Evolutionary conservation across 1,140 invertebrate genomes (phyloP).

Genomic region (Apis laboriosa): DNA sequence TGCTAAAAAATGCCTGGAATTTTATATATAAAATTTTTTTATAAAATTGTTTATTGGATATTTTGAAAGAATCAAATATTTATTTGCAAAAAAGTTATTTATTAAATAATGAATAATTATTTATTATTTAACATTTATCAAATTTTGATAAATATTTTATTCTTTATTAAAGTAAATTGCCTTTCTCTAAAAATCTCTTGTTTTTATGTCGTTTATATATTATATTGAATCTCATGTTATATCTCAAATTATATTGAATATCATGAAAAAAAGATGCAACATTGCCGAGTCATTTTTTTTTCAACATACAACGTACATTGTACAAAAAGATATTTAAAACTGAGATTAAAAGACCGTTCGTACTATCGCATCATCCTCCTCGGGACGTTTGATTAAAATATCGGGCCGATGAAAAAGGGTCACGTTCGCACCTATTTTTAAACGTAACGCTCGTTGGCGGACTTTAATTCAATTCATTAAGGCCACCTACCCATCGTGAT

Average conservation of each 20-base stretch:
- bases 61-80: too few species aligned
- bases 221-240: background rate
- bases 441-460: slow-evolving; percentile 33
- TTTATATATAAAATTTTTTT: too few species aligned
- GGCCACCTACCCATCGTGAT: slow-evolving; percentile 38
- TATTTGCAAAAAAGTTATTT: too few species aligned
- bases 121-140: too few species aligned
- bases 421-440: slow-evolving; percentile 56
- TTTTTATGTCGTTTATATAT: too few species aligned
- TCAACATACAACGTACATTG: too few species aligned
- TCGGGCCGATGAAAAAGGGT: slow-evolving; percentile 46
- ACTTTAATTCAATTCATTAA: slow-evolving; percentile 62
- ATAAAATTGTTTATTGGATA: too few species aligned
- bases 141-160: too few species aligned
- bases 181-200: background rate
- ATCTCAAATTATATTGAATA: too few species aligned
- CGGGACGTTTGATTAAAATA: slow-evolving; percentile 37
- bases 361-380: background rate
- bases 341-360: slow-evolving; percentile 11
- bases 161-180: background rate
- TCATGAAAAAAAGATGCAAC: background rate
- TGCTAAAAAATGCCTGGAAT: too few species aligned
- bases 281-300: background rate
- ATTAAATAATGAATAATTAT: too few species aligned
- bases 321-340: slow-evolving; percentile 1